Percentiles rank a stretch among this genome's conserved stretches.
Conservation (phyloP, 2,113 vertebrate species). For the Ornithorhynchus anatinus region DNA sequence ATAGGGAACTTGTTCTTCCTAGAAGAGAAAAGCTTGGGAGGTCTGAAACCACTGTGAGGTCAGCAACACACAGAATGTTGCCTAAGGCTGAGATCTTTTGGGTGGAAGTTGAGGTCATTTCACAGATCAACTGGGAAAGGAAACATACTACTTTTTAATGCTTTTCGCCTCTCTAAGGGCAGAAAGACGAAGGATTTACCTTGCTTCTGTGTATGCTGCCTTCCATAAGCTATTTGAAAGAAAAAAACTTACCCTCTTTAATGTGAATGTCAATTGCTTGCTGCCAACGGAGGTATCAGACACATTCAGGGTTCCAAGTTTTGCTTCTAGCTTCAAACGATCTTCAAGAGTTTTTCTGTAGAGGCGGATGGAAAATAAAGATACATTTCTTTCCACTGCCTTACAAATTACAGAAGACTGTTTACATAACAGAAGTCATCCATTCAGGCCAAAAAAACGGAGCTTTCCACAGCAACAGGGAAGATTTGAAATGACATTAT, state of each 20-base stretch:
- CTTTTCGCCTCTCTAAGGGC: constrained; percentile 54
- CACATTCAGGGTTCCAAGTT: constrained; percentile 74
- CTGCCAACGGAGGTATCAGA: constrained; percentile 88
- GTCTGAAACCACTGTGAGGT: constrained; percentile 11
- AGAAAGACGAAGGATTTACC: constrained; percentile 11
- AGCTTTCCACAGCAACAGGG: too few species aligned
- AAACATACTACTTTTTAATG: constrained; percentile 31
- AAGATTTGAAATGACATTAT: neutral
- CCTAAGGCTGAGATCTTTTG: constrained; percentile 34
- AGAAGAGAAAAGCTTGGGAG: neutral
- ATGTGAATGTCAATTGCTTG: constrained; percentile 93
- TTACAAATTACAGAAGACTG: constrained; percentile 1
- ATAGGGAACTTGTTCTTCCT: constrained; percentile 14
- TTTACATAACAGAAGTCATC: neutral
- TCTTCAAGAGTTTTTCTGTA: constrained; percentile 90
- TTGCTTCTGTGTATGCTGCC: neutral
- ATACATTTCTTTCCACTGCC: neutral
- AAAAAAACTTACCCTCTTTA: constrained; percentile 84
- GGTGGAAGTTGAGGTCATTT: constrained; percentile 36
- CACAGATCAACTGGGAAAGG: constrained; percentile 49
- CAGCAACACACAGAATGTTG: neutral
- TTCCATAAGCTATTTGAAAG: neutral
- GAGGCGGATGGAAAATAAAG: constrained; percentile 22
- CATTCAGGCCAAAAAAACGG: neutral
- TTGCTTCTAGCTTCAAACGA: constrained; percentile 87